These are phyloP conservation scores for Vespertilio murinus DNA, from an alignment of 2,797 vertebrate species.

Conservation along the genomic window DNA sequence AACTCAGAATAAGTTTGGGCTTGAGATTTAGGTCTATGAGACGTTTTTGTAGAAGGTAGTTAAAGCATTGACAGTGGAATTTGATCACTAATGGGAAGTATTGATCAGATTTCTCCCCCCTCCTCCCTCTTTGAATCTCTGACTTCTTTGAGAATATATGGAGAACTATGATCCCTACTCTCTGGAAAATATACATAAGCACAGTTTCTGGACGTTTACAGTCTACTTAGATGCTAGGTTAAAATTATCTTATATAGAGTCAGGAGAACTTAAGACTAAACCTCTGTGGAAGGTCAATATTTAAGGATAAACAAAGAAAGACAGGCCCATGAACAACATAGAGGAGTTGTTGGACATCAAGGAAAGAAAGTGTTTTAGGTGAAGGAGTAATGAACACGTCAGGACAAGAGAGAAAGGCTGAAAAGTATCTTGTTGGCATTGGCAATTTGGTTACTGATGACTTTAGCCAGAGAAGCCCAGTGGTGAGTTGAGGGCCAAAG, in stretches of 20 bases:
- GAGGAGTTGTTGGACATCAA: background rate
- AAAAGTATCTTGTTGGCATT: background rate
- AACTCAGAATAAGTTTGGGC: constrained; percentile 4
- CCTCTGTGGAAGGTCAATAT: background rate
- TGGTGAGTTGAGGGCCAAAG: background rate
- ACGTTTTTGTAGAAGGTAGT: background rate
- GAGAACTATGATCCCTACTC: background rate
- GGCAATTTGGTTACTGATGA: background rate
- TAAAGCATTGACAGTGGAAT: constrained; percentile 9
- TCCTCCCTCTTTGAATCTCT: background rate
- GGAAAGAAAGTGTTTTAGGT: background rate
- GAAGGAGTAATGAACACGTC: constrained; percentile 1
- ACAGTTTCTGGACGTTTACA: background rate
- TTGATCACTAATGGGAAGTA: background rate
- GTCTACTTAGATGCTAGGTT: background rate
- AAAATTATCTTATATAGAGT: background rate
- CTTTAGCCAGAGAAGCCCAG: background rate
- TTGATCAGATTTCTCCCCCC: background rate
- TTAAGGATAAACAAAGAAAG: background rate
- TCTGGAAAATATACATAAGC: background rate
- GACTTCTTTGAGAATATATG: background rate
- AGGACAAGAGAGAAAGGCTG: background rate
- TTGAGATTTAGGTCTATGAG: background rate
- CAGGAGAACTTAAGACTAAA: background rate
- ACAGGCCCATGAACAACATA: background rate